Conservation (phyloP, 2,888 invertebrate species). For the Eumacrocentrus americanus region DNA sequence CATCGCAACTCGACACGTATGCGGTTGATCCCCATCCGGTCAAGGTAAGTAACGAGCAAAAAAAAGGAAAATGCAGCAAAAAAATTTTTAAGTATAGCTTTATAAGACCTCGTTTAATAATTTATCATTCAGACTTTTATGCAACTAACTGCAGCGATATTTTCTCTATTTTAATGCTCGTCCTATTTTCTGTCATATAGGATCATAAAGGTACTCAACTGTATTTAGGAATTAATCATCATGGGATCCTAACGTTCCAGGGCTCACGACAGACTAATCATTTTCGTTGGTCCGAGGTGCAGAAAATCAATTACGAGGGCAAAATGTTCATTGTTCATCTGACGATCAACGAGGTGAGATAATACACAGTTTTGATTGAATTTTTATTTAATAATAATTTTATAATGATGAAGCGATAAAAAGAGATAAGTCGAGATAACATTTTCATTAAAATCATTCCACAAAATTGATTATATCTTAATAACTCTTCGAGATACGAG, state of each 20-base stretch:
- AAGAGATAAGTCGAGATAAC: too few relatives aligned
- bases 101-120: too few relatives aligned
- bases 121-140: too few relatives aligned
- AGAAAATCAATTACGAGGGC: constrained; percentile 95
- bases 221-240: constrained; percentile 93
- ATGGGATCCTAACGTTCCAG: constrained; percentile 94
- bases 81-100: background rate
- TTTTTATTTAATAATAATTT: background rate
- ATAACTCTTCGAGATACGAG: too few relatives aligned
- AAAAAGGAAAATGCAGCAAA: background rate
- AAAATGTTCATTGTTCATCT: constrained; percentile 97
- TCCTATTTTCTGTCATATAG: constrained; percentile 61
- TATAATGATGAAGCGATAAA: too few relatives aligned
- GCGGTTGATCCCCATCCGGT: constrained; percentile 98
- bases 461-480: too few relatives aligned
- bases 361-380: background rate
- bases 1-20: constrained; percentile 92
- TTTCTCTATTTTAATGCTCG: background rate
- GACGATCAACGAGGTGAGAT: constrained; percentile 85
- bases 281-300: constrained; percentile 95
- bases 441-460: too few relatives aligned
- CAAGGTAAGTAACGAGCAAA: constrained; percentile 69
- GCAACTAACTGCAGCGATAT: too few relatives aligned
- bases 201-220: constrained; percentile 92
- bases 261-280: constrained; percentile 91